Evolutionary conservation across 1,140 invertebrate species (phyloP).

Genomic region (Trachelipus rathkii): DNA sequence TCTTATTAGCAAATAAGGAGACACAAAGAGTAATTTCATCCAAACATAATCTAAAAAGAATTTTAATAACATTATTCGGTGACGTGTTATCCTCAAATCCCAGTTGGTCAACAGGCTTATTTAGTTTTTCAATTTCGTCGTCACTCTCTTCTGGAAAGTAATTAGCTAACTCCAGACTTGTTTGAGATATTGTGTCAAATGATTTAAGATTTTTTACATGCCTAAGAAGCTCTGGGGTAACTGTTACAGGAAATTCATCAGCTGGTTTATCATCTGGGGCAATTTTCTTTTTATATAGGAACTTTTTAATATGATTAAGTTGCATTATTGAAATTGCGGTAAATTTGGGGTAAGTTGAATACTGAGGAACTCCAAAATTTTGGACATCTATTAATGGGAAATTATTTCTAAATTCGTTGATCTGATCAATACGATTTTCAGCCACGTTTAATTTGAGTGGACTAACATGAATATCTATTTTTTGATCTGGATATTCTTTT

Average conservation of each 20-base stretch:
- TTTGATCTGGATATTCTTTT: conserved; percentile 68
- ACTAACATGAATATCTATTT: conserved; percentile 68
- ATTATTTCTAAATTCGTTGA: conserved; percentile 66
- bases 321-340: conserved; percentile 45
- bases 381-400: conserved; percentile 56
- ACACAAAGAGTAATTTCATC: conserved; percentile 58
- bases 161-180: conserved; percentile 43
- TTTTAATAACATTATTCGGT: conserved; percentile 67
- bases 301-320: conserved; percentile 46
- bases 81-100: conserved; percentile 81
- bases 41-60: conserved; percentile 66
- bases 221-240: conserved; percentile 33
- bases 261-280: conserved; percentile 10
- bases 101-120: conserved; percentile 67
- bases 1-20: conserved; percentile 59
- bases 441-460: conserved; percentile 73
- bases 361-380: conserved; percentile 12
- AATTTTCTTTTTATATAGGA: conserved; percentile 22
- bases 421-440: conserved; percentile 63
- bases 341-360: conserved; percentile 29
- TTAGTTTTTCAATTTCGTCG: conserved; percentile 69
- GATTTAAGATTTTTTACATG: conserved; percentile 39
- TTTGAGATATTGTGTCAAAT: conserved; percentile 42
- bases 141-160: conserved; percentile 66
- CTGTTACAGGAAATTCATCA: conserved; percentile 20